Base-by-base conservation (phyloP, 2,113 vertebrate species). In the Podiceps cristatus region DNA sequence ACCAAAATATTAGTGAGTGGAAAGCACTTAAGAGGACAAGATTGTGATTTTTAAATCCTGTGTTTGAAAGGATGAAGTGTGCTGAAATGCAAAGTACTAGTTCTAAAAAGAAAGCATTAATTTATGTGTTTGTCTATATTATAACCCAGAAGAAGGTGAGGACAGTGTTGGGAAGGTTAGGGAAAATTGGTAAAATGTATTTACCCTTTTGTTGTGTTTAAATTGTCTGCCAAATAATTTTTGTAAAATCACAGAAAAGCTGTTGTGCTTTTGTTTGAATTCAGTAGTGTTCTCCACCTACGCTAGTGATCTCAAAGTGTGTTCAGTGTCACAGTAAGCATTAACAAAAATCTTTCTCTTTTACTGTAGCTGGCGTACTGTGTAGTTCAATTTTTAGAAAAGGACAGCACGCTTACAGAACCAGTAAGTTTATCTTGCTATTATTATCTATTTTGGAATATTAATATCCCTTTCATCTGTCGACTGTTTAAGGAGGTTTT, bases 321-420 rank as follows among this genome's bases (percentile, higher is more conserved):
- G 29, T 84, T 93, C 35, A 11, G 4, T 84, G 89, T 81, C 73
- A 27, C 8, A 28, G 14, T 69, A 11, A 40, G 3, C 18, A 9
- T n/a, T 97, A 71, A 97, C 27, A 5, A 73, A 79, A 49, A 8
- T 74, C 17, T 88, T 84, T 97, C 58, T 82, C 92, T 95, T 88
- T 96, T 77, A 79, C 79, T 98, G 29, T 89, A 99, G 99, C 98
- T 99, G 99, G 99, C 99, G 0, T 99, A 99, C 98, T 99, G 99
- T 94, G 99, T 99, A 64, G 99, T 99, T 97, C 99, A 99, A 69
- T 99, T 99, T 98, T 97, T 99, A 92, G 99, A 99, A 98, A 99
- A 99, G 98, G 99, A 99, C 99, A 99, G 99, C 98, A 99, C 99
- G 35, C 99, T 99, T 92, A 99, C 99, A 60, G 99, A 99, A 97